Percentiles rank a stretch among this genome's conserved stretches.
Conservation (phyloP, 2,797 vertebrate genomes). For the Falco naumanni region DNA sequence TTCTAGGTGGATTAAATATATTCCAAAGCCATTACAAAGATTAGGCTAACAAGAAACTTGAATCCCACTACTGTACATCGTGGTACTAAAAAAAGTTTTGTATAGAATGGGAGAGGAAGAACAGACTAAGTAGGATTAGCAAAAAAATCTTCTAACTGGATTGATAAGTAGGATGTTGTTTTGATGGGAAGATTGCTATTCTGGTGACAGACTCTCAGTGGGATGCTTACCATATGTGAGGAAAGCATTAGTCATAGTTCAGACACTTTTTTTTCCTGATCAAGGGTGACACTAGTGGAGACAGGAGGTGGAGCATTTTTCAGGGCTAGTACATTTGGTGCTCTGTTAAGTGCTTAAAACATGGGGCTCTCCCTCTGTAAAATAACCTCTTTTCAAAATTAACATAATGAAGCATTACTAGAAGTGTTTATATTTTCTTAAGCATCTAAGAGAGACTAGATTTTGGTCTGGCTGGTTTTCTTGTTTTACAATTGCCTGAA, state of each 20-base stretch:
- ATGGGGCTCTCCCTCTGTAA: fast-evolving
- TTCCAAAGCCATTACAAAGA: not conserved
- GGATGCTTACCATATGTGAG: not conserved
- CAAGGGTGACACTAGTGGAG: not conserved
- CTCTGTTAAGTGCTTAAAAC: not conserved
- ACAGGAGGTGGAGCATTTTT: not conserved
- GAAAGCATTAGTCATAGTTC: not conserved
- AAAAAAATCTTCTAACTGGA: not conserved
- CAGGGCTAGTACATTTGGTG: not conserved
- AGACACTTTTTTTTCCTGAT: not conserved
- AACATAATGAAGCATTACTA: not conserved
- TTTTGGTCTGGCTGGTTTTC: not conserved
- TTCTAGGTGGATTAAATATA: not conserved
- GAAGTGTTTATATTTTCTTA: not conserved
- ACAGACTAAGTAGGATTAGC: not conserved
- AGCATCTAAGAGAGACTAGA: not conserved
- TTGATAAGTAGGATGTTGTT: not conserved
- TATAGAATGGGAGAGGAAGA: not conserved
- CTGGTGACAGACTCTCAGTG: not conserved
- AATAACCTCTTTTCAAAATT: not conserved
- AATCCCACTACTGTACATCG: not conserved
- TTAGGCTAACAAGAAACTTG: not conserved
- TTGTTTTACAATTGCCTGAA: not conserved
- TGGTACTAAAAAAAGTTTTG: not conserved
- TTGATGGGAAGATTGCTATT: not conserved